phyloP scores from a whole-genome alignment of 2,797 vertebrate species.

The Tauraco hartlaubi region DNA sequence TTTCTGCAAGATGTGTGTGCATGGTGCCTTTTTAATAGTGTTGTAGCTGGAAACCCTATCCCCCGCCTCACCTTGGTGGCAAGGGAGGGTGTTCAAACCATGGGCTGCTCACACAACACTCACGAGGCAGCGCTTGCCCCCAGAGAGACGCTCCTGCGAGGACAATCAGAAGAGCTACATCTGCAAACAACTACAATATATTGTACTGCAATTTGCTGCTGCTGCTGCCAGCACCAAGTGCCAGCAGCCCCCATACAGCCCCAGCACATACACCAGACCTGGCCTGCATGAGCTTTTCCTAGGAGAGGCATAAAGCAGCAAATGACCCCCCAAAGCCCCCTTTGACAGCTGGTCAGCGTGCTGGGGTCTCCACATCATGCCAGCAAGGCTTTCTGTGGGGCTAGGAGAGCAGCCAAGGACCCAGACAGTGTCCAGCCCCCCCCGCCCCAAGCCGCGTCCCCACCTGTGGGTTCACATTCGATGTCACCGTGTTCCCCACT shows the following conservation, averaged over 20 bases:
- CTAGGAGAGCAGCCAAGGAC: neutral
- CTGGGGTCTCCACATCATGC: neutral
- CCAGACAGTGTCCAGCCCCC: neutral
- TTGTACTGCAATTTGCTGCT: neutral
- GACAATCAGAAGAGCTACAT: neutral
- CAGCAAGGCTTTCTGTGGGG: rapidly evolving
- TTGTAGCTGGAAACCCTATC: neutral
- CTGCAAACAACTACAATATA: neutral
- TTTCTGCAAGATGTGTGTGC: neutral
- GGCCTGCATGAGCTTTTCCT: neutral
- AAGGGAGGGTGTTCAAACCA: neutral
- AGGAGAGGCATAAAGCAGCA: neutral
- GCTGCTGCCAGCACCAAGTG: neutral
- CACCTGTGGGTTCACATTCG: rapidly evolving
- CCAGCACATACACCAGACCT: neutral
- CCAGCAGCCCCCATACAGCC: neutral
- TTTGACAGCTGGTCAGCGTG: rapidly evolving
- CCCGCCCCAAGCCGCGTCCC: rapidly evolving
- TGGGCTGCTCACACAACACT: neutral
- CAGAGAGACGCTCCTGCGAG: neutral
- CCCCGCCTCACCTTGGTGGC: neutral
- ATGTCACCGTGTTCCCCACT: neutral
- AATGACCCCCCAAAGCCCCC: neutral
- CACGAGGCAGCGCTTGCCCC: neutral
- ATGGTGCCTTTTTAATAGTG: neutral